A percentile compares a stretch with the other conserved stretches of the same genome.
These are phyloP conservation scores for Chaetops frenatus DNA, from an alignment of 2,113 vertebrate genomes.

Conservation along the genomic window DNA sequence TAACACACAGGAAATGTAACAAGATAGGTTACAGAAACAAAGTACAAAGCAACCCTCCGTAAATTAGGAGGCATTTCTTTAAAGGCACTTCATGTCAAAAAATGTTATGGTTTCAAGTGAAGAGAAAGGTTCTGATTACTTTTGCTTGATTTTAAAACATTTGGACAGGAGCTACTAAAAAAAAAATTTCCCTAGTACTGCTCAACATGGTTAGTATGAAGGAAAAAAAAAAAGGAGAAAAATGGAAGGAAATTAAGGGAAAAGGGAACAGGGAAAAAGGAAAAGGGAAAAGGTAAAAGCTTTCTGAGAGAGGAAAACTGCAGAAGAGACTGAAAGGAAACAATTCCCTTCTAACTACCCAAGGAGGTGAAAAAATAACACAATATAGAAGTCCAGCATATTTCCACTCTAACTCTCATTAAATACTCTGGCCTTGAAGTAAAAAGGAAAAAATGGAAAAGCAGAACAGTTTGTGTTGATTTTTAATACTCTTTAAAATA, in stretches of 20 bases:
- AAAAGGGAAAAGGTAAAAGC: background rate
- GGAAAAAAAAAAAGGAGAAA: background rate
- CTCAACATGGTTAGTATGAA: background rate
- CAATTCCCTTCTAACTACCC: background rate
- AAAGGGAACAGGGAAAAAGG: background rate
- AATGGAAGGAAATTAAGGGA: background rate
- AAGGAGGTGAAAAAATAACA: background rate
- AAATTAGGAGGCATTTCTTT: background rate
- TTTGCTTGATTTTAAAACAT: background rate
- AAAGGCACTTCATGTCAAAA: conserved; percentile 27
- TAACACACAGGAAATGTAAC: conserved; percentile 7
- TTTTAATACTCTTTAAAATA: background rate
- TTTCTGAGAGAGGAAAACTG: background rate
- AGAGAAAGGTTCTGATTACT: background rate
- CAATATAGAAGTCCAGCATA: background rate
- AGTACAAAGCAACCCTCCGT: background rate
- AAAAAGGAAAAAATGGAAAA: background rate
- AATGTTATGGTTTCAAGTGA: conserved; percentile 20
- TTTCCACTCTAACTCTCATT: background rate
- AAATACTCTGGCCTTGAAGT: background rate
- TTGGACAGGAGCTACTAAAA: background rate
- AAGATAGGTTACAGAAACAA: conserved; percentile 10
- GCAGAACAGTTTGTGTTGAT: background rate
- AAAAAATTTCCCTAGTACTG: background rate
- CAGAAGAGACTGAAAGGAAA: background rate